These are phyloP conservation scores for Poeciliopsis retropinna DNA, from an alignment of 2,113 vertebrate genomes.

Conservation along the genomic window DNA sequence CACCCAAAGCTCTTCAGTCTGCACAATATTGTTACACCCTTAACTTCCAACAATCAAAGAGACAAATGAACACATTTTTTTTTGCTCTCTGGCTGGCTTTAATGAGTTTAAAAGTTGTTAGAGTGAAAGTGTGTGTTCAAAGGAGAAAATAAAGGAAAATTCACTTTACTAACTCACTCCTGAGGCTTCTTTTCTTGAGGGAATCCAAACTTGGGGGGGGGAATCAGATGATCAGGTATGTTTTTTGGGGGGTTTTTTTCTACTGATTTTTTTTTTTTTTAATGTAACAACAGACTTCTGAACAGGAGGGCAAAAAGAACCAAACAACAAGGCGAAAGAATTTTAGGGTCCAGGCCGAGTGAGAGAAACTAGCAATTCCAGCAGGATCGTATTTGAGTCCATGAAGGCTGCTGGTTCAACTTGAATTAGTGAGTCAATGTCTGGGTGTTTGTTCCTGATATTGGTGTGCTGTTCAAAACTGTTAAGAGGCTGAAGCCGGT, in stretches of 20 bases:
- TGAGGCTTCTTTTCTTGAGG: background rate
- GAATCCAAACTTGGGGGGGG: background rate
- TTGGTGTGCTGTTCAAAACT: conserved; percentile 19
- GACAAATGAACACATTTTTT: conserved; percentile 32
- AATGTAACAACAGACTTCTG: background rate
- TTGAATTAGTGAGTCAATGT: background rate
- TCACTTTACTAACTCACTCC: conserved; percentile 2
- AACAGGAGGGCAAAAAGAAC: background rate
- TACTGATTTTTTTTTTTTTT: background rate
- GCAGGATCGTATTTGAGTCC: background rate
- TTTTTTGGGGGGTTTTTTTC: background rate
- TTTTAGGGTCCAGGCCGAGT: background rate
- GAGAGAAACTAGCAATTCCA: conserved; percentile 7
- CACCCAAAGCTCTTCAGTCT: conserved; percentile 34
- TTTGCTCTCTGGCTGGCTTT: conserved; percentile 39
- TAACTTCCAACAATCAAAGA: conserved; percentile 27
- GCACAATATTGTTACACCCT: conserved; percentile 30
- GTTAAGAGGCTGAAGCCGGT: conserved; percentile 25
- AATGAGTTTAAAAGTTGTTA: conserved; percentile 28
- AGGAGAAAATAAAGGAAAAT: conserved; percentile 16
- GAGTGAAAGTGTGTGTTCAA: background rate
- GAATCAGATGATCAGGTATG: conserved; percentile 2
- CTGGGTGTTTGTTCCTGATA: conserved; percentile 18
- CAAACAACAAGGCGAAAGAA: background rate
- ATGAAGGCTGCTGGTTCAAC: conserved; percentile 3